Conservation (phyloP, 2,797 vertebrate genomes). For the Tamandua tetradactyla region DNA sequence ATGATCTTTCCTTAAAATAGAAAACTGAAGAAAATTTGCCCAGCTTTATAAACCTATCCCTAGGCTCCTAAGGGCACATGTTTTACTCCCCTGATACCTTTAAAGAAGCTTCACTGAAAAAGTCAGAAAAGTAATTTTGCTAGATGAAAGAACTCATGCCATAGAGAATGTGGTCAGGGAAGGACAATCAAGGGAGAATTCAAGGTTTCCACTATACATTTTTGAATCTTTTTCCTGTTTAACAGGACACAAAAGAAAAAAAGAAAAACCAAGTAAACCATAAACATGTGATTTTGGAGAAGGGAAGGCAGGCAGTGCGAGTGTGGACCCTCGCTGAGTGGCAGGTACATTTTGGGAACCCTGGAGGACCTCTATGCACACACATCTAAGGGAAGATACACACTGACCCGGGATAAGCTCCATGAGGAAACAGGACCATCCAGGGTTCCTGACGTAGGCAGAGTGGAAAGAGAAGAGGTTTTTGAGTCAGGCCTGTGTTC, state of each 20-base stretch:
- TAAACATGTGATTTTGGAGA: neutral
- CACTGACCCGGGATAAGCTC: neutral
- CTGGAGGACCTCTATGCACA: accelerated
- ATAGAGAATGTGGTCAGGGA: neutral
- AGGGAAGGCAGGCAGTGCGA: neutral
- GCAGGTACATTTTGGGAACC: neutral
- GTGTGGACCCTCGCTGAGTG: too few relatives aligned
- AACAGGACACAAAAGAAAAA: neutral
- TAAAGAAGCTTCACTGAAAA: neutral
- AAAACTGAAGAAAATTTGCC: neutral
- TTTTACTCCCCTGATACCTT: neutral
- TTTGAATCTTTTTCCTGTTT: neutral
- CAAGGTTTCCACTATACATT: neutral
- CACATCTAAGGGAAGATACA: neutral
- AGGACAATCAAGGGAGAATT: neutral
- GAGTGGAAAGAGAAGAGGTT: neutral
- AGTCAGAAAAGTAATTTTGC: neutral
- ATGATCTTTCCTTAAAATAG: neutral
- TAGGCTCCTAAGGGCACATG: neutral
- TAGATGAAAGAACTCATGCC: neutral
- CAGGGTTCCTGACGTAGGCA: neutral
- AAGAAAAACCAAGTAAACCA: neutral
- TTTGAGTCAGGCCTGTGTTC: neutral
- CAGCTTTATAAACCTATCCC: neutral
- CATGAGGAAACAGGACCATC: neutral